Conservation (phyloP, 2,888 invertebrate genomes). For the Electrophaes corylata region DNA sequence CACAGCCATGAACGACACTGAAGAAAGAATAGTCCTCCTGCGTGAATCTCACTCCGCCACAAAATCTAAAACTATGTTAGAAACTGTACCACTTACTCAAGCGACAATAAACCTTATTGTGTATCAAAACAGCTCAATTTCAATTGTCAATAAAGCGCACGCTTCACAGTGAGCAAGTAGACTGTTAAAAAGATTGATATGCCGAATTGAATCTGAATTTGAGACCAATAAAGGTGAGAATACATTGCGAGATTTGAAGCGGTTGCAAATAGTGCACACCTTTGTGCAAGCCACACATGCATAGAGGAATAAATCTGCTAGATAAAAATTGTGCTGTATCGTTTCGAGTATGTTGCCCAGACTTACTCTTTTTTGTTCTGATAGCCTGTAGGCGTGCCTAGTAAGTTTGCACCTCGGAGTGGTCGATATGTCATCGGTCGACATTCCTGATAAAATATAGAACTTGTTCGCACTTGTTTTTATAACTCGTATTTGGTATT, state of each 20-base stretch:
- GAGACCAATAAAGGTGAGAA: neutral
- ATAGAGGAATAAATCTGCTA: constrained; percentile 78
- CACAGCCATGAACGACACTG: constrained; percentile 30
- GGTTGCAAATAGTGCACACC: neutral
- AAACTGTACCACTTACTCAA: neutral
- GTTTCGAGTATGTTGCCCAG: constrained; percentile 49
- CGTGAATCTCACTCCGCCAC: neutral
- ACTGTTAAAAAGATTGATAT: neutral
- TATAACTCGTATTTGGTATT: constrained; percentile 21
- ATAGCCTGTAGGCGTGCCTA: constrained; percentile 80
- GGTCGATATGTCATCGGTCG: constrained; percentile 80
- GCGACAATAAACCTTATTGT: neutral
- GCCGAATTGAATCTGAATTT: constrained; percentile 1
- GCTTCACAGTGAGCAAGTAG: neutral
- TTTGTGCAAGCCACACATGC: constrained; percentile 40
- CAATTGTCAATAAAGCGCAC: neutral
- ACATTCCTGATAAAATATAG: constrained; percentile 56
- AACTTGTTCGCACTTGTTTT: constrained; percentile 52
- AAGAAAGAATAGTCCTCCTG: constrained; percentile 8
- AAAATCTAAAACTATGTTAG: neutral
- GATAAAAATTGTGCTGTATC: constrained; percentile 82
- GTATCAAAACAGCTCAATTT: neutral
- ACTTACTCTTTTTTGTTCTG: constrained; percentile 63
- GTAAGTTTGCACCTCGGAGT: constrained; percentile 80
- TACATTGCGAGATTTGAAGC: neutral